Evolutionary conservation across 1,140 invertebrate genomes (phyloP).

Genomic region (Galendromus occidentalis): DNA sequence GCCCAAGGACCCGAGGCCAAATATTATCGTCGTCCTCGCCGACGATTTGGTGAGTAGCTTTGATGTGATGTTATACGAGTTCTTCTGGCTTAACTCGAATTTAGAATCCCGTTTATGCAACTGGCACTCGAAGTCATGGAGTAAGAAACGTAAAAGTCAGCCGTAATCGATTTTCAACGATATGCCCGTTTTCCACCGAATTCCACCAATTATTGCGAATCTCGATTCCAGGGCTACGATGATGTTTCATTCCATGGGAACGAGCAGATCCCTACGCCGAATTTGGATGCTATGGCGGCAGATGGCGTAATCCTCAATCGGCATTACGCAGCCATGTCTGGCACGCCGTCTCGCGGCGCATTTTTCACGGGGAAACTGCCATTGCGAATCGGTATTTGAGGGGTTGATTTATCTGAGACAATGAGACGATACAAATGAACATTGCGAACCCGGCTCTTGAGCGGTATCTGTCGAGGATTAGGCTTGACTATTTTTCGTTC

Average conservation of each 20-base stretch:
- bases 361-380: conserved; percentile 71
- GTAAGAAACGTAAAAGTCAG: no score
- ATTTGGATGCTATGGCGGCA: conserved; percentile 24
- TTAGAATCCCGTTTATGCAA: no score
- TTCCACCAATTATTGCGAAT: no score
- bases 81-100: no score
- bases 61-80: no score
- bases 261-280: conserved; percentile 25
- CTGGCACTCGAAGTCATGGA: no score
- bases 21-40: conserved; percentile 12
- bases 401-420: conserved; percentile 16
- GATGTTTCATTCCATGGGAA: conserved; percentile 27
- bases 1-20: conserved; percentile 11
- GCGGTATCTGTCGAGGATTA: neutral
- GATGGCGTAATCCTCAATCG: conserved; percentile 40
- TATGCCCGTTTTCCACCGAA: no score
- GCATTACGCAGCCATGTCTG: conserved; percentile 55
- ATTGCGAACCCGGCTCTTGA: neutral
- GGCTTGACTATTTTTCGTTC: neutral
- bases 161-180: no score
- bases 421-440: conserved; percentile 22
- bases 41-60: conserved; percentile 8
- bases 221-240: conserved; percentile 24
- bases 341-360: conserved; percentile 51
- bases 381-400: conserved; percentile 38